A percentile compares a stretch with the other conserved stretches of the same genome.
Conservation (phyloP, 1,140 invertebrate species). For the Heterodera carotae region DNA sequence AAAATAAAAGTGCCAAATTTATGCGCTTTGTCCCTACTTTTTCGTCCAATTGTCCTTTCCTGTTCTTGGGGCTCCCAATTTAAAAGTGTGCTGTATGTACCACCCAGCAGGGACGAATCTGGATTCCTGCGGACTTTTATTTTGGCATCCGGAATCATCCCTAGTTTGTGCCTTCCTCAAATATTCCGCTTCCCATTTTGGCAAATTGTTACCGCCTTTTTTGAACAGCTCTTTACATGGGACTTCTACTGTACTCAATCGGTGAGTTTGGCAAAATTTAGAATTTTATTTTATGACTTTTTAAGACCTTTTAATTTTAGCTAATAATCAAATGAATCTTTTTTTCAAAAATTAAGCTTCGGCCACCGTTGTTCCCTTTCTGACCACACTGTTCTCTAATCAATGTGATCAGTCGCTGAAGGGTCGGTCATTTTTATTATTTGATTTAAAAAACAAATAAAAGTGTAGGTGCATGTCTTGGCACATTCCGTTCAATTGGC, state of each 20-base stretch:
- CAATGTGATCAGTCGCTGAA: slow-evolving; percentile 18
- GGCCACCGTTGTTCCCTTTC: slow-evolving; percentile 29
- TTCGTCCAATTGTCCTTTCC: too few relatives aligned
- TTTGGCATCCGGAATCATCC: too few relatives aligned
- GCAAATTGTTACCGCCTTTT: neutral
- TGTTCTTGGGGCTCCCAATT: too few relatives aligned
- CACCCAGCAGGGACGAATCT: too few relatives aligned
- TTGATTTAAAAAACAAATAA: neutral
- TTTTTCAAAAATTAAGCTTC: slow-evolving; percentile 19
- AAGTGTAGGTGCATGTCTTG: slow-evolving; percentile 14
- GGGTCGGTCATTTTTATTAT: neutral
- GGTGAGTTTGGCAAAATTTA: neutral
- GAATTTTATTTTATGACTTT: too few relatives aligned
- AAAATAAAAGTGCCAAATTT: too few relatives aligned
- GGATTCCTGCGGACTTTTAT: too few relatives aligned
- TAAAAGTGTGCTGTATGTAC: too few relatives aligned
- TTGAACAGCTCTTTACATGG: neutral
- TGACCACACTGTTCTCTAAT: slow-evolving; percentile 24
- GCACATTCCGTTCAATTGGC: slow-evolving; percentile 27
- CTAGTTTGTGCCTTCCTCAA: neutral
- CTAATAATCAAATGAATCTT: too few relatives aligned
- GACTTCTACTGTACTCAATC: slow-evolving; percentile 3
- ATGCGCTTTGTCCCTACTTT: too few relatives aligned
- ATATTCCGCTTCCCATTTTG: neutral
- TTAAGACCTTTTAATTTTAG: too few relatives aligned